Evolutionary conservation across 2,113 vertebrate species (phyloP), one percentile per base, ranked within the genome.

Genomic region (Pongo pygmaeus): DNA sequence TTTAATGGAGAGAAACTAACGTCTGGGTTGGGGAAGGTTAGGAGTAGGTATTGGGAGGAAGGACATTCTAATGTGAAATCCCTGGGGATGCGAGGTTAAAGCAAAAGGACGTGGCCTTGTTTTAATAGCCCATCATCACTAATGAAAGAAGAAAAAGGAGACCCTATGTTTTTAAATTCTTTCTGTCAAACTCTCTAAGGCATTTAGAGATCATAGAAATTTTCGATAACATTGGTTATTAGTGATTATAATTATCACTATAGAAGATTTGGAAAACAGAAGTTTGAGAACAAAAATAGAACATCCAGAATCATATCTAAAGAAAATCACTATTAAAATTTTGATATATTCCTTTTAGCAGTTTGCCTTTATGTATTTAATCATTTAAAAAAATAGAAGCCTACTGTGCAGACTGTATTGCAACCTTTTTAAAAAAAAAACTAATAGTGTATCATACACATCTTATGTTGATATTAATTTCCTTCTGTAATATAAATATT

Each of bases 251-350:
- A 69, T 27, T 84, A 80, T 95, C 52, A 22, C 7, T 50, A 0
- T 69, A 81, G n/a, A 84, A 95, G 55, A 94, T 74, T 83, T 89
- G 48, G 38, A 95, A 97, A 95, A 91, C 13, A 32, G 18, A 96
- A n/a, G n/a, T 84, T 69, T 84, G 48, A 91, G 25, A n/a, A 69
- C 11, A 55, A 67, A 32, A 59, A 43, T 43, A 38, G 3, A 69
- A 6, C 25, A 86, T 30, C 38, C 48, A 25, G 84, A 72, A 84
- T 70, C 23, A 61, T 59, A 91, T 52, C 35, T 61, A 61, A 85
- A 78, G 67, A 61, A 64, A 86, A 32, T 2, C 17, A 50, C 48
- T 93, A 2, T 90, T 86, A 80, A 96, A 87, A 46, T 43, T 35
- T 81, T 46, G 69, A 7, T 70, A 17, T 64, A 16, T 77, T 52